Base-by-base conservation (phyloP, 37 sponge, comb jelly and placozoan species). In the Hexactinellida sp. region DNA sequence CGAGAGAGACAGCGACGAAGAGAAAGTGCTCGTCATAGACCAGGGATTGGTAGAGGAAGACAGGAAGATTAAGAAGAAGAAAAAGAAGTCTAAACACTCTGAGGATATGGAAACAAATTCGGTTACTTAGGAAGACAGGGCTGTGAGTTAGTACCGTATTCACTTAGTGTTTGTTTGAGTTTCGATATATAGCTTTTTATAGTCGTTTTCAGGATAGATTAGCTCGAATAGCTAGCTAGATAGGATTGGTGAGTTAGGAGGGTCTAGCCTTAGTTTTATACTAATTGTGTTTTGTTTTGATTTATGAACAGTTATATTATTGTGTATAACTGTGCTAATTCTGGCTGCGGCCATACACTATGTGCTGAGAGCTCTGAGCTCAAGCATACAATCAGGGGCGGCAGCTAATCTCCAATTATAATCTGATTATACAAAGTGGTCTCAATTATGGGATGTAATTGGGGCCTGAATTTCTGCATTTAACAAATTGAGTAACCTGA, bases 21-120 rank as follows among this genome's bases (percentile, higher is more conserved):
- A 37, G 38, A 21, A 55, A 16, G 63, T 36, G 32, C 38, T 30
- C 9, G 82, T 28, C 10, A 37, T 37, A 1, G 83, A 39, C 24
- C 55, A 36, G 34, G 83, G 21, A 84, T 82, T 37, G 37, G 84
- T 85, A 82, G 1, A 82, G 37, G 91, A 34, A 38, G 82, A 34
- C 16, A 39, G 37, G 86, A 55, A 54, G 34, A 85, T 51, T 38
- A 88, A 91, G 54, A 89, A 89, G 54, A 87, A 91, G 85, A 91
- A 91, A 38, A 86, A 88, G 52, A 89, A 89, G 38, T 84, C 85
- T 30, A 54, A 89, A 21, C 38, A 89, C 54, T 38, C 84, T 28
- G 82, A 76, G 37, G 88, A 84, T 9, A 84, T 84, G 28, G 10
- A 28, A 10, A 51, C 38, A 16, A 13, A 37, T 34, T 7, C 28